phyloP scores from a whole-genome alignment of 2,888 invertebrate genomes.

The Hyles lineata region DNA sequence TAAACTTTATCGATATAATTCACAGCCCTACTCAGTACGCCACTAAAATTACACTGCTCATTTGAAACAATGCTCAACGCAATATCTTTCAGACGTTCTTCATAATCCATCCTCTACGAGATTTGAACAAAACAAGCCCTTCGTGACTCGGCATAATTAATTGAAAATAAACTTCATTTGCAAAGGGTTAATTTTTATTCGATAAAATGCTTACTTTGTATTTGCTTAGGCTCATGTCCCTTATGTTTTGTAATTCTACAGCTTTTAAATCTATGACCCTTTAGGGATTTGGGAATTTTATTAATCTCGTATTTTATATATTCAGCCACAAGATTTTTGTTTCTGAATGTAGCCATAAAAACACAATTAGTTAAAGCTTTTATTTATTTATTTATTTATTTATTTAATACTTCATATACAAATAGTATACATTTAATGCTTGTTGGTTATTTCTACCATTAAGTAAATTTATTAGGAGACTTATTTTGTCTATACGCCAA shows the following conservation, averaged over 20 bases:
- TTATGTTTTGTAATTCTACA: neutral
- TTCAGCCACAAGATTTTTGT: too few species aligned
- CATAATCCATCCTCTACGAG: neutral
- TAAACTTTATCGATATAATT: neutral
- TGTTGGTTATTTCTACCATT: too few species aligned
- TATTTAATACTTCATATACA: too few species aligned
- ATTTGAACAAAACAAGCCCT: neutral
- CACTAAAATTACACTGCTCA: neutral
- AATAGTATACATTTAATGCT: too few species aligned
- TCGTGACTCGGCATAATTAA: constrained; percentile 14
- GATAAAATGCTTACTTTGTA: neutral
- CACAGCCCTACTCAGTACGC: neutral
- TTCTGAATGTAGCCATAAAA: too few species aligned
- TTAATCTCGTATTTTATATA: too few species aligned
- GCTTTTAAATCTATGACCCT: neutral
- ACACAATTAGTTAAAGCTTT: too few species aligned
- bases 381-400: too few species aligned
- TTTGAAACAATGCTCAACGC: neutral
- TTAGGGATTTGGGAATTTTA: too few species aligned
- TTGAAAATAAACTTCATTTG: neutral
- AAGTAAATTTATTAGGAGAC: too few species aligned
- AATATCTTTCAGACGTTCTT: neutral
- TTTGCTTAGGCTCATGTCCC: constrained; percentile 1
- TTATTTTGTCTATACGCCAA: too few species aligned
- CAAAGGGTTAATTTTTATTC: constrained; percentile 11